Base-by-base conservation (phyloP, 2,113 vertebrate species). In the Madoqua kirkii region DNA sequence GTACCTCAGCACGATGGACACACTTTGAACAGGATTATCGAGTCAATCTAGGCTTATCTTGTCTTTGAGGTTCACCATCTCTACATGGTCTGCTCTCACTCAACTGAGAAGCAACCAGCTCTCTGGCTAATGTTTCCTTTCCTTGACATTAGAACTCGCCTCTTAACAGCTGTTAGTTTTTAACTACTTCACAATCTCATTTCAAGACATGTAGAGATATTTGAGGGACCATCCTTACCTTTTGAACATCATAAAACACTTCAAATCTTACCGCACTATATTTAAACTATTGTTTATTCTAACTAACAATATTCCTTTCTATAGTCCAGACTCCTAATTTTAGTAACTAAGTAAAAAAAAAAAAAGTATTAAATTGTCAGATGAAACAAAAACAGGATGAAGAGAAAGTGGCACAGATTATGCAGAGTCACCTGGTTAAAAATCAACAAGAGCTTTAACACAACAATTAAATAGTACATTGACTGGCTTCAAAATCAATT, bases 111-210 rank as follows among this genome's bases (percentile, higher is more conserved):
- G 21, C 23, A 12, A 15, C n/a, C 3, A 10, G 48, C 67, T 95
- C 45, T 86, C 71, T 95, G 87, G 54, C 40, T 92, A 67, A 82
- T 31, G 50, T 57, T 60, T 91, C 60, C 52, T n/a, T 16, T 13
- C 29, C 83, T 90, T 33, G 11, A 86, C 45, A 81, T n/a, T 81
- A 60, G 55, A 94, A 83, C 5, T 90, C 74, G 36, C 13, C 19
- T 54, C 95, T 50, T 31, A 54, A 74, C 17, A 95, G 76, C 92
- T 96, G 45, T 33, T 88, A 91, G 29, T 31, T 91, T 95, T 96
- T 87, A 96, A 43, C 27, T 74, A 54, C 25, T 88, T 96, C 86
- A 29, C 29, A 43, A 6, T 89, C 90, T 94, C 31, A 36, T 52
- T 55, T 23, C 15, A 59, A 89, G 67, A 48, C 54, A 95, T 71